A percentile compares a stretch with the other conserved stretches of the same genome.
phyloP scores from a whole-genome alignment of 2,113 vertebrate species.

The Suncus etruscus region DNA sequence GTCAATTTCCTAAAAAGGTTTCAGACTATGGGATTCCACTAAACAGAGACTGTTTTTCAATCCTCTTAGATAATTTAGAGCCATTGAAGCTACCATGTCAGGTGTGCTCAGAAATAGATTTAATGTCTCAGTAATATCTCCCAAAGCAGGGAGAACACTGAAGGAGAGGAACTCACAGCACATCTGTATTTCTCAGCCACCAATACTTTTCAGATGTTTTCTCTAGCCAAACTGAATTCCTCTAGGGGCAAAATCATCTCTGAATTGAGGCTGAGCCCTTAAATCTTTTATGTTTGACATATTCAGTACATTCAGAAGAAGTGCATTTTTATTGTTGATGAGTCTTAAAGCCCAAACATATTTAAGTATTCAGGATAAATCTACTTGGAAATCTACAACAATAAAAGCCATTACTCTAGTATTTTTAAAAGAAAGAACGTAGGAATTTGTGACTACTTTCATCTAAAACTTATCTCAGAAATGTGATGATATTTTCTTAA shows the following conservation, averaged over 20 bases:
- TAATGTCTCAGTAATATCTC: not conserved
- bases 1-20: not conserved
- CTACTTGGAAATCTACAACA: conserved; percentile 17
- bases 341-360: not conserved
- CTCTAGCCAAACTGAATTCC: not conserved
- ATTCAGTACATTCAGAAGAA: not conserved
- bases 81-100: not conserved
- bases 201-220: not conserved
- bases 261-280: conserved; percentile 1
- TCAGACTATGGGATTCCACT: not conserved
- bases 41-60: not conserved
- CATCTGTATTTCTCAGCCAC: conserved; percentile 21
- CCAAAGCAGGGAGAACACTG: not conserved
- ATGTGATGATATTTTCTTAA: conserved; percentile 2
- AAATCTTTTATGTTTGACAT: not conserved
- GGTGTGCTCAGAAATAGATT: conserved; percentile 26
- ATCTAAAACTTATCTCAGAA: not conserved
- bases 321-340: not conserved
- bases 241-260: not conserved
- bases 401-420: not conserved
- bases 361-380: not conserved
- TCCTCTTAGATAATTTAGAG: not conserved
- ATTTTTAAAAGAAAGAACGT: not conserved
- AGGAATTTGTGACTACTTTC: not conserved
- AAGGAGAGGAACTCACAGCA: not conserved